Conservation (phyloP, 2,888 invertebrate genomes). For the Ectemnius lituratus region DNA sequence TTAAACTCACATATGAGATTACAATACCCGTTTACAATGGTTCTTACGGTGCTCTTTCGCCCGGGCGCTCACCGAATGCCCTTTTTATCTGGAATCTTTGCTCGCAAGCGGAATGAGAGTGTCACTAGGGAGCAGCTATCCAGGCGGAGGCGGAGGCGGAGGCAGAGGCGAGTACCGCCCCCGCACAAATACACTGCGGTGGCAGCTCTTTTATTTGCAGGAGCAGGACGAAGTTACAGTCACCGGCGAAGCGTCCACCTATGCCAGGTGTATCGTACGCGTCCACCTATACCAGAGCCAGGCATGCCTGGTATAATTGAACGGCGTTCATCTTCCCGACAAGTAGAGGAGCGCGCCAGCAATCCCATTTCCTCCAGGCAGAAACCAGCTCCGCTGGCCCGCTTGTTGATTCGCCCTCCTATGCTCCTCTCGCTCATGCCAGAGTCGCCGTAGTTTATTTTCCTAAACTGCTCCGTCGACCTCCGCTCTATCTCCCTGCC, state of each 20-base stretch:
- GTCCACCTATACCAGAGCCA: conserved; percentile 20
- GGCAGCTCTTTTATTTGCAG: conserved; percentile 38
- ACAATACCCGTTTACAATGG: no score
- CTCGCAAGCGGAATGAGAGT: conserved; percentile 16
- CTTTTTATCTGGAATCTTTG: conserved; percentile 37
- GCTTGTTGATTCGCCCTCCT: conserved; percentile 17
- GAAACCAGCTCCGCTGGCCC: conserved; percentile 26
- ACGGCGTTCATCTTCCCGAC: conserved; percentile 57
- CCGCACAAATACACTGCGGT: conserved; percentile 8
- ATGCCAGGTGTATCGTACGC: background rate
- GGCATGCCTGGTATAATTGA: conserved; percentile 47
- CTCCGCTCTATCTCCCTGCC: conserved; percentile 5
- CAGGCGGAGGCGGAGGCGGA: no score
- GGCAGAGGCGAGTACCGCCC: conserved; percentile 4
- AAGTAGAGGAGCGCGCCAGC: conserved; percentile 31
- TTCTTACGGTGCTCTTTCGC: no score
- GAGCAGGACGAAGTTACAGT: conserved; percentile 11
- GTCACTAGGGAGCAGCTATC: conserved; percentile 21
- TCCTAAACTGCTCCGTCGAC: conserved; percentile 9
- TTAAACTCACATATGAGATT: no score
- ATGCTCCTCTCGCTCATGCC: conserved; percentile 10
- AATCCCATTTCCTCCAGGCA: conserved; percentile 23
- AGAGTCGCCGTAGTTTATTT: conserved; percentile 37
- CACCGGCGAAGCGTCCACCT: conserved; percentile 10
- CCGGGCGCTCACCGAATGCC: background rate